phyloP scores from a whole-genome alignment of 2,888 invertebrate genomes.

The Cheilosia urbana region DNA sequence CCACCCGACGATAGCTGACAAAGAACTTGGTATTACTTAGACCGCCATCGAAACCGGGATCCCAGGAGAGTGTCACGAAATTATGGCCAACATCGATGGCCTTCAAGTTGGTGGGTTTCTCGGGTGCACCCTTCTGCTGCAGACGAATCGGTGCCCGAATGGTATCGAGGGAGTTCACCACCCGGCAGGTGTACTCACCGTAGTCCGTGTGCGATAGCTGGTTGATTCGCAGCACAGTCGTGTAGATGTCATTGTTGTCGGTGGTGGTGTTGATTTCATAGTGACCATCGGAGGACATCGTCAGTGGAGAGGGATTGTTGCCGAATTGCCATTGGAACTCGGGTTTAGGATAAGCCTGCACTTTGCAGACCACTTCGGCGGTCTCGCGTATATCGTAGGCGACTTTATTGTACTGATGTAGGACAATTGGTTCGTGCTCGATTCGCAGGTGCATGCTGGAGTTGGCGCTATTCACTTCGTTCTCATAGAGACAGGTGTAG shows the following conservation, averaged over 20 bases:
- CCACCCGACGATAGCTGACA: conserved; percentile 90
- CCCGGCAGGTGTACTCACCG: conserved; percentile 95
- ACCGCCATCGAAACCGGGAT: conserved; percentile 96
- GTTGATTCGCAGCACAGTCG: conserved; percentile 90
- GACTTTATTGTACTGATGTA: conserved; percentile 94
- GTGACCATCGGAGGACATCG: conserved; percentile 92
- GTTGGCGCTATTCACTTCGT: conserved; percentile 94
- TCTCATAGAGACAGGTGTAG: conserved; percentile 94
- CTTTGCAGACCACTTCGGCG: conserved; percentile 94
- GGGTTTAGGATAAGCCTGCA: conserved; percentile 96
- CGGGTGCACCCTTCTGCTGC: conserved; percentile 94
- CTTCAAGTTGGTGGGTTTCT: conserved; percentile 90
- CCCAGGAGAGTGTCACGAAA: conserved; percentile 92
- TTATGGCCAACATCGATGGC: conserved; percentile 91
- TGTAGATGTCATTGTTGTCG: conserved; percentile 93
- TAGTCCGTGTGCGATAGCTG: conserved; percentile 93
- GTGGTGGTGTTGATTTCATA: conserved; percentile 93
- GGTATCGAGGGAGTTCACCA: conserved; percentile 92
- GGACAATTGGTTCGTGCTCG: conserved; percentile 94
- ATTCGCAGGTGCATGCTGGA: conserved; percentile 95
- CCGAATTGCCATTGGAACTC: conserved; percentile 96
- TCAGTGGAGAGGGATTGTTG: conserved; percentile 89
- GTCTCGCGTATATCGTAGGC: conserved; percentile 93
- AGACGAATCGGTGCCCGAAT: conserved; percentile 90
- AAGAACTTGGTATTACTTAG: conserved; percentile 93